phyloP scores from a whole-genome alignment of 2,888 invertebrate genomes.

The Amphipyra tragopoginis region DNA sequence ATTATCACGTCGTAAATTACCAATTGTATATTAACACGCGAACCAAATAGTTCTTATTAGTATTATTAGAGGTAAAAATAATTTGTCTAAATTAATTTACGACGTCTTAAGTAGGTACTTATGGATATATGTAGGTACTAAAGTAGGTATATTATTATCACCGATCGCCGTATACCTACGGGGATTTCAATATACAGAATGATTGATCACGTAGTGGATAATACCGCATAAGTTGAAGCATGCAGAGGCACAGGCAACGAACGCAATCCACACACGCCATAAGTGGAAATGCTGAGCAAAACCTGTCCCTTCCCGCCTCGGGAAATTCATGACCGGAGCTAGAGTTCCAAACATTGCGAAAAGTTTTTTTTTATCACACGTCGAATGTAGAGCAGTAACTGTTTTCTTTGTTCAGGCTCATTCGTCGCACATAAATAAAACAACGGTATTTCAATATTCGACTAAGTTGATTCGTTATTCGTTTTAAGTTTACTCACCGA shows the following conservation, averaged over 20 bases:
- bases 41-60: no score
- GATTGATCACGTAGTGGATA: constrained; percentile 72
- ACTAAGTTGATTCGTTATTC: constrained; percentile 4
- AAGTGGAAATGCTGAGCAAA: constrained; percentile 78
- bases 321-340: constrained; percentile 69
- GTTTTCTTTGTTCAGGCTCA: constrained; percentile 19
- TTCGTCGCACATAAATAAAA: not conserved
- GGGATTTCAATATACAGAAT: constrained; percentile 53
- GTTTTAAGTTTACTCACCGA: constrained; percentile 87
- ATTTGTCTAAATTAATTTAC: no score
- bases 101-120: no score
- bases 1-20: no score
- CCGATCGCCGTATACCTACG: not conserved
- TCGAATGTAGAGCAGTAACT: constrained; percentile 27
- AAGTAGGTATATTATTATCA: constrained; percentile 38
- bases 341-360: constrained; percentile 36
- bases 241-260: constrained; percentile 37
- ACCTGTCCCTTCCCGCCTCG: constrained; percentile 75
- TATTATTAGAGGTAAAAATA: no score
- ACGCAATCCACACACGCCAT: constrained; percentile 71
- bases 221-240: constrained; percentile 63
- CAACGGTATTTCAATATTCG: constrained; percentile 7
- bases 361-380: constrained; percentile 14
- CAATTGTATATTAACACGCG: no score
- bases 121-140: constrained; percentile 2